Evolutionary conservation across 2,888 invertebrate species (phyloP).

Genomic region (Sinhomidia bicolor): DNA sequence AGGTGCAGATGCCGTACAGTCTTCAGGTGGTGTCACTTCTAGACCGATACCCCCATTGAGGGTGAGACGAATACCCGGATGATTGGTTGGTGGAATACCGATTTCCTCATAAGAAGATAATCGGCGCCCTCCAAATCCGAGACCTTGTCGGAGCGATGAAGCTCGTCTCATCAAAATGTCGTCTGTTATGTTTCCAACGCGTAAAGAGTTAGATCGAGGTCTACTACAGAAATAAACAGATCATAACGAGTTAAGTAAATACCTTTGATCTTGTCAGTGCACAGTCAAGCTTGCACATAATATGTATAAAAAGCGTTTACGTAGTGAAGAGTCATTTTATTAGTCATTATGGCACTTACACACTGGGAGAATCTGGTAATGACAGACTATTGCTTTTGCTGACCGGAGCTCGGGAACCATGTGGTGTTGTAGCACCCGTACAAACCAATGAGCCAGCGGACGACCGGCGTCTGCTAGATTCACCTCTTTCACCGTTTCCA

Average conservation of each 20-base stretch:
- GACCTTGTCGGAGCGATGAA: conserved; percentile 91
- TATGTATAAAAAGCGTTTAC: too few species aligned
- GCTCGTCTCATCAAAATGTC: conserved; percentile 92
- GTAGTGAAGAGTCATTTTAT: neutral
- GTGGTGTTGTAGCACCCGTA: conserved; percentile 58
- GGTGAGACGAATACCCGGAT: conserved; percentile 84
- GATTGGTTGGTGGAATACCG: conserved; percentile 76
- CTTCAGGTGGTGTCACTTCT: conserved; percentile 89
- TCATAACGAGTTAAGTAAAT: neutral
- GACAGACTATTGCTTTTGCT: conserved; percentile 95
- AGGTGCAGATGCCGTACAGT: conserved; percentile 81
- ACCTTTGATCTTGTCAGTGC: too few species aligned
- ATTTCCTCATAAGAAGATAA: conserved; percentile 79
- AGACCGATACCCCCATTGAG: conserved; percentile 93
- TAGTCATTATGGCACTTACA: conserved; percentile 73
- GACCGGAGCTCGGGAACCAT: conserved; percentile 76
- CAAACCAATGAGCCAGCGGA: conserved; percentile 71
- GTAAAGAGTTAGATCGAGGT: conserved; percentile 89
- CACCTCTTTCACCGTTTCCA: conserved; percentile 83
- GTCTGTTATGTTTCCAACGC: conserved; percentile 85
- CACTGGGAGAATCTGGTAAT: conserved; percentile 87
- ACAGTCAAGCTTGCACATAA: neutral
- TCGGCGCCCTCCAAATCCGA: conserved; percentile 83
- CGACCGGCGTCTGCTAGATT: conserved; percentile 74
- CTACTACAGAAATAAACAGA: conserved; percentile 75